phyloP scores from a whole-genome alignment of 2,797 vertebrate genomes.

The Silurus aristotelis region DNA sequence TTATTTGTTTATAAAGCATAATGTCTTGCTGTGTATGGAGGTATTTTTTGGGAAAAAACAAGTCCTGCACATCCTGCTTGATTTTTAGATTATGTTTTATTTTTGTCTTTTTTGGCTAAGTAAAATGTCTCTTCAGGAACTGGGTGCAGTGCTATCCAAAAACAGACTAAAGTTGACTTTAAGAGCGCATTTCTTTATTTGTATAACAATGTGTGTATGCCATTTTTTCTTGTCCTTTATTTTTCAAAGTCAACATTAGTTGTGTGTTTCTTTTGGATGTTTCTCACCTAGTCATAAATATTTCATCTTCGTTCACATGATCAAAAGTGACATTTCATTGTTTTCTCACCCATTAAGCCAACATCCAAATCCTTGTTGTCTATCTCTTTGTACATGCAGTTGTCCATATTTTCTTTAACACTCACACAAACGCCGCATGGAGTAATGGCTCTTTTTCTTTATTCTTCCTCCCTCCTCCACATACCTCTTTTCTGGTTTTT shows the following conservation, averaged over 20 bases:
- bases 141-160: slow-evolving; percentile 70
- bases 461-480: slow-evolving; percentile 78
- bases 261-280: slow-evolving; percentile 81
- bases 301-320: slow-evolving; percentile 53
- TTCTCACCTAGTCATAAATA: slow-evolving; percentile 66
- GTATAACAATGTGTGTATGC: slow-evolving; percentile 76
- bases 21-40: slow-evolving; percentile 55
- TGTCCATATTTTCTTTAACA: slow-evolving; percentile 53
- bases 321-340: slow-evolving; percentile 54
- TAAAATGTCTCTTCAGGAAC: slow-evolving; percentile 58
- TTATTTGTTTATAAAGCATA: slow-evolving; percentile 48
- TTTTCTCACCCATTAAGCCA: slow-evolving; percentile 50
- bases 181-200: slow-evolving; percentile 79
- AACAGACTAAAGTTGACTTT: slow-evolving; percentile 80
- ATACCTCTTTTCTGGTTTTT: slow-evolving; percentile 56
- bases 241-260: slow-evolving; percentile 82
- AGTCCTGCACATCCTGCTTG: slow-evolving; percentile 62
- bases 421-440: slow-evolving; percentile 76
- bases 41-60: slow-evolving; percentile 49
- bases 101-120: slow-evolving; percentile 66
- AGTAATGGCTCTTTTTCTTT: slow-evolving; percentile 82
- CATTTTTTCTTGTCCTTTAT: slow-evolving; percentile 70
- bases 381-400: slow-evolving; percentile 54
- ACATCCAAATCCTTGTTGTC: slow-evolving; percentile 51
- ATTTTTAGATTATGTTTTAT: slow-evolving; percentile 56